Conservation (phyloP, 2,888 invertebrate species). For the Xestia sexstrigata region DNA sequence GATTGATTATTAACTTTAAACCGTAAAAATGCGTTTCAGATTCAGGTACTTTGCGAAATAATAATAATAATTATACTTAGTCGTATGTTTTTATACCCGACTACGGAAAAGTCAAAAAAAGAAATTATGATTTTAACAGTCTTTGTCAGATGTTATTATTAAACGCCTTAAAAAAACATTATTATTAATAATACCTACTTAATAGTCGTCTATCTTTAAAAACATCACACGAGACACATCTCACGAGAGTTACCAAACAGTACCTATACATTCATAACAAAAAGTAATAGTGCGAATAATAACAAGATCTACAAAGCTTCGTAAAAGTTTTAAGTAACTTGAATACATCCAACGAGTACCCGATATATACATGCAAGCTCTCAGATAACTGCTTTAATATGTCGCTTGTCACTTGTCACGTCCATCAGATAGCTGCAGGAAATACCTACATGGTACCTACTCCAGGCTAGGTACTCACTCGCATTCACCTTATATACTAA, state of each 20-base stretch:
- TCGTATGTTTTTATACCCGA: neutral
- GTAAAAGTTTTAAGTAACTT: neutral
- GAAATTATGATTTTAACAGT: neutral
- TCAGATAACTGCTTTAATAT: conserved; percentile 2
- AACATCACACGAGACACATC: neutral
- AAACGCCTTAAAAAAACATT: neutral
- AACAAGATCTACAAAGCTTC: conserved; percentile 11
- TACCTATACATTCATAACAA: neutral
- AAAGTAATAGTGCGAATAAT: neutral
- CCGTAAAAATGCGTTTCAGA: neutral
- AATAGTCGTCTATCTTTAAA: neutral
- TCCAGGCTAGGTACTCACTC: conserved; percentile 11
- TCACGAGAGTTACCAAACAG: neutral
- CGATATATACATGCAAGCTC: conserved; percentile 34
- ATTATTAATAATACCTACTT: neutral
- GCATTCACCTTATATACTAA: conserved; percentile 7
- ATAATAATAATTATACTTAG: neutral
- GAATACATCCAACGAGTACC: conserved; percentile 8
- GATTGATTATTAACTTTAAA: conserved; percentile 1
- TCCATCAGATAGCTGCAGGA: conserved; percentile 55
- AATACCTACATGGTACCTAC: conserved; percentile 33
- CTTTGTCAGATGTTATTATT: neutral
- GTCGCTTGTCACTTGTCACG: conserved; percentile 52
- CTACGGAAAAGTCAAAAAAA: neutral
- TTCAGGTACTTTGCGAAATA: neutral